Evolutionary conservation across 2,797 vertebrate species (phyloP).

Genomic region (Eptatretus atami): DNA sequence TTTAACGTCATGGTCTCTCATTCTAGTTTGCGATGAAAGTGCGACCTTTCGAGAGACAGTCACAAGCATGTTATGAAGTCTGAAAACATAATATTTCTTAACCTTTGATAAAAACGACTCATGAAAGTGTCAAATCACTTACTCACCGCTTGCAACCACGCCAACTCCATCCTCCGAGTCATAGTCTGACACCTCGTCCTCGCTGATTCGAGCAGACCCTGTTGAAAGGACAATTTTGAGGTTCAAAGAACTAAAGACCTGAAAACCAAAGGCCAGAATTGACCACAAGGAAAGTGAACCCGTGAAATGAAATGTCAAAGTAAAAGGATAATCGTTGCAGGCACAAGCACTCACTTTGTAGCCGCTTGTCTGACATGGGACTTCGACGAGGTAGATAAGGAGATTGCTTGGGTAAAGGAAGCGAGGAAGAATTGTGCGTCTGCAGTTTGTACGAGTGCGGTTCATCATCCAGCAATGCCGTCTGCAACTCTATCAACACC

Average conservation of each 20-base stretch:
- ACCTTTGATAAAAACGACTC: too few relatives aligned
- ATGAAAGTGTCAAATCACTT: conserved; percentile 10
- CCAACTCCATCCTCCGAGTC: conserved; percentile 91
- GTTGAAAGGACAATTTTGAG: conserved; percentile 10
- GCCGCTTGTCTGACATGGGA: conserved; percentile 37
- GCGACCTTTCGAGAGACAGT: too few relatives aligned
- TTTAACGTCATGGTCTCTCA: too few relatives aligned
- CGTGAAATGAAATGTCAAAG: too few relatives aligned
- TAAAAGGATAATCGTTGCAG: too few relatives aligned
- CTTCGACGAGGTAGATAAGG: conserved; percentile 65
- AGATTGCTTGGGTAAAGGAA: conserved; percentile 69
- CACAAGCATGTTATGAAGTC: too few relatives aligned
- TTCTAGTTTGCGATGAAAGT: too few relatives aligned
- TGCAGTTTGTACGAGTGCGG: conserved; percentile 96
- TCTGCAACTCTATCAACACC: conserved; percentile 93
- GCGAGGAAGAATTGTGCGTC: conserved; percentile 85
- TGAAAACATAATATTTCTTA: too few relatives aligned
- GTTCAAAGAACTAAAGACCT: too few relatives aligned
- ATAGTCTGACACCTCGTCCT: conserved; percentile 68
- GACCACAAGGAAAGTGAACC: too few relatives aligned
- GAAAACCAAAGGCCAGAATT: too few relatives aligned
- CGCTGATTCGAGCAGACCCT: conserved; percentile 97
- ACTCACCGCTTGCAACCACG: conserved; percentile 83
- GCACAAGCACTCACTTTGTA: conserved; percentile 43
- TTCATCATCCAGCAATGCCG: conserved; percentile 75